These are phyloP conservation scores for Drosophila auraria DNA, from an alignment of 1,140 invertebrate species.

Conservation along the genomic window DNA sequence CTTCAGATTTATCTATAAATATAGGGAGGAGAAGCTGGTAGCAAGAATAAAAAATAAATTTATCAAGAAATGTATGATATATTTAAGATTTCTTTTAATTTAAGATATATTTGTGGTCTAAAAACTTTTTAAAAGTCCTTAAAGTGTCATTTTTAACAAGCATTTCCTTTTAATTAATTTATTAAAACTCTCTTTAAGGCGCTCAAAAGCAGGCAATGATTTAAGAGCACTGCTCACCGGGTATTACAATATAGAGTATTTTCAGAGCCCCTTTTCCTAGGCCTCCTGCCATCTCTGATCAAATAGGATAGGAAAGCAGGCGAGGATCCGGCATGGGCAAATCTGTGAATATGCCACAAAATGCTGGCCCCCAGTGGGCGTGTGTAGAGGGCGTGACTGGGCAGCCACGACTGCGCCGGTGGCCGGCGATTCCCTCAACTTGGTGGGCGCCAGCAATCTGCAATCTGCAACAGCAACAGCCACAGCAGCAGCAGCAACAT, in stretches of 20 bases:
- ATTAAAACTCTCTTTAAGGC: too few relatives aligned
- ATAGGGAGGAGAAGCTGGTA: background rate
- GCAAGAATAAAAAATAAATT: background rate
- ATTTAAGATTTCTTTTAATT: background rate
- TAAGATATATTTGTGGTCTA: background rate
- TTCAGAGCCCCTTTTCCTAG: too few relatives aligned
- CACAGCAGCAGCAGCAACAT: constrained; percentile 4
- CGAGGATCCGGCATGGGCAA: constrained; percentile 63
- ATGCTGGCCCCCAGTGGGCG: constrained; percentile 47
- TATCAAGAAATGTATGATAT: background rate
- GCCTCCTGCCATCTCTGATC: constrained; percentile 13
- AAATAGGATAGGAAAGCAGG: constrained; percentile 1
- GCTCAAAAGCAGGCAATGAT: background rate
- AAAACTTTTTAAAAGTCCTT: too few relatives aligned
- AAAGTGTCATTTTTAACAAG: background rate
- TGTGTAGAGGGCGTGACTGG: constrained; percentile 61
- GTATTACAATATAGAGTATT: background rate
- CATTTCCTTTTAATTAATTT: background rate
- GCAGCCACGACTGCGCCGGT: constrained; percentile 69
- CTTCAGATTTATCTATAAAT: constrained; percentile 13
- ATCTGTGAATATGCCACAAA: constrained; percentile 71
- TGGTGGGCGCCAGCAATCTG: constrained; percentile 71
- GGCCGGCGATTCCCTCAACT: constrained; percentile 51
- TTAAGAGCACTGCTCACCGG: background rate
- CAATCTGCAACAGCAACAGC: constrained; percentile 50